Percentiles rank a stretch among this genome's conserved stretches.
Conservation (phyloP, 2,797 vertebrate genomes). For the Sarcophilus harrisii region DNA sequence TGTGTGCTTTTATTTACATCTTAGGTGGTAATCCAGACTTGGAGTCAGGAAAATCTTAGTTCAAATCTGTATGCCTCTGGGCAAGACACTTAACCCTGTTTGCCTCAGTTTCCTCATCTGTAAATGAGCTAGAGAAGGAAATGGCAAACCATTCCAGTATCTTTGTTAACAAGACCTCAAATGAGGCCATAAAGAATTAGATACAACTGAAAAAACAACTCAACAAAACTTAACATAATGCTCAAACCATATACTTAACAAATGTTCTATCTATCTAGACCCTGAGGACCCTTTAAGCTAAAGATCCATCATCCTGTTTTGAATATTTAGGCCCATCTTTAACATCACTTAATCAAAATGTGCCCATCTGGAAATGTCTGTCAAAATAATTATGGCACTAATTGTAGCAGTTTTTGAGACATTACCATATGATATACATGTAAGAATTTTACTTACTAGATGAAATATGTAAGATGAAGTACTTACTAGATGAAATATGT, state of each 20-base stretch:
- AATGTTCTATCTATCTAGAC: not conserved
- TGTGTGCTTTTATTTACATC: not conserved
- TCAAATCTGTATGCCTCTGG: not conserved
- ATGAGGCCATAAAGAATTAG: not conserved
- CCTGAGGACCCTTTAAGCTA: not conserved
- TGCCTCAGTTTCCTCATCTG: not conserved
- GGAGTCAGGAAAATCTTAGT: not conserved
- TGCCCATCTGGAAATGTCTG: slow-evolving; percentile 49
- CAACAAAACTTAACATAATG: not conserved
- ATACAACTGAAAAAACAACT: not conserved
- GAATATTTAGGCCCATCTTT: slow-evolving; percentile 59
- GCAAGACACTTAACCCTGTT: not conserved
- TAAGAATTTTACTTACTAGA: not conserved
- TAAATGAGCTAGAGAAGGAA: not conserved
- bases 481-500: slow-evolving; percentile 14
- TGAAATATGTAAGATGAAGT: not conserved
- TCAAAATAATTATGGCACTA: slow-evolving; percentile 37
- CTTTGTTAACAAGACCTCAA: not conserved
- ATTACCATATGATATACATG: not conserved
- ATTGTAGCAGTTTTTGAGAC: slow-evolving; percentile 56
- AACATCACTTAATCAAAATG: slow-evolving; percentile 55
- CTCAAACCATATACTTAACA: not conserved
- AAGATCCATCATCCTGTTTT: not conserved
- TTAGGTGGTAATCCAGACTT: not conserved
- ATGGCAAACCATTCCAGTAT: not conserved